Evolutionary conservation across 2,113 vertebrate species (phyloP), one percentile per base, ranked within the genome.

Genomic region (Pheucticus melanocephalus): DNA sequence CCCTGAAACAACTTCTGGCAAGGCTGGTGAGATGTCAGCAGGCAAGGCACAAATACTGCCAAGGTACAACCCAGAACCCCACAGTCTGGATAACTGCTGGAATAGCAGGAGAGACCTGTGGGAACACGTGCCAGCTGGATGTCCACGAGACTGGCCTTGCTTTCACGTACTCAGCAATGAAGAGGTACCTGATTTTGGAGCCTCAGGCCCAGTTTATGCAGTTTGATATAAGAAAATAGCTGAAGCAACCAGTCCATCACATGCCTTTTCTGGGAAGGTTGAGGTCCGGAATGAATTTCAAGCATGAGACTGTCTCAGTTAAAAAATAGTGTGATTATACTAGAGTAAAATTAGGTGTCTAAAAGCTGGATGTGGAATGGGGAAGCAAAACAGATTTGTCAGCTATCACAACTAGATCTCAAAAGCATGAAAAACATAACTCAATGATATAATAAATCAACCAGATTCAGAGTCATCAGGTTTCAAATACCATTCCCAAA

Each of bases 141-240:
- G 9, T 56, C 12, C 17, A 28, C 5, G 12, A n/a, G n/a, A 1
- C 6, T 65, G 18, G 7, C 31, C 72, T 50, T 71, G 48, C 14
- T 71, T 33, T 57, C n/a, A 27, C 0, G 0, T 64, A 23, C 27
- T 51, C 44, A 39, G 11, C 16, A 51, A 5, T 28, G 48, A 87
- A 82, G 16, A 61, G 3, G 25, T 50, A 45, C 37, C 22, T 56
- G 40, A 76, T 72, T 82, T 80, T 10, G 19, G 40, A 76, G 18
- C 5, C 7, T 13, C 18, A 23, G 37, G 13, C 8, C 40, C 25
- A 15, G 9, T 31, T 88, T 69, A 50, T 45, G 33, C 5, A 50
- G 37, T 31, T 47, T n/a, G 31, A 27, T 61, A 5, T 79, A 60
- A 72, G 44, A 79, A 91, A 86, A 11, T 21, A 64, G 21, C 44